Evolutionary conservation across 2,888 invertebrate genomes (phyloP), one percentile per base, ranked within the genome.

Genomic region (Psylliodes chrysocephalus): DNA sequence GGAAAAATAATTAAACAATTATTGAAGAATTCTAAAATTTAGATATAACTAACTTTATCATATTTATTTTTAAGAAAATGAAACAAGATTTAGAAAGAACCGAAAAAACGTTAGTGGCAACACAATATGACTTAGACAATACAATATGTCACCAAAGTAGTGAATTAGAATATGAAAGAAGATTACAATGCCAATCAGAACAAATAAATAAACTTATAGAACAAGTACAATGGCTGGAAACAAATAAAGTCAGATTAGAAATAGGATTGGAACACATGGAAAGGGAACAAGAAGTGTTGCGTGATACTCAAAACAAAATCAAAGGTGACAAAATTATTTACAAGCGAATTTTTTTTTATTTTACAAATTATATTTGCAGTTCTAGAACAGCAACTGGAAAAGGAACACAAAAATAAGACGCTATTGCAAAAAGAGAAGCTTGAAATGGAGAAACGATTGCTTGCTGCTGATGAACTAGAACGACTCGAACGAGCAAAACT

Each of bases 121-220:
- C 7, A 25, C 25, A 25, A 25, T 5, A 25, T 5, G 25, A 25
- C 4, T 25, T 25, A 5, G 25, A 25, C 7, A 4, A 25, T 4
- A 25, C 7, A 25, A 25, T 5, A 4, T 25, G 25, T 25, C 5
- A 25, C 7, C 25, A 25, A 7, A 90, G 94, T 73, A 88, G 89
- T 15, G 93, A 94, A 79, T 90, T 93, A 70, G 96, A 97, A 71
- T 86, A 95, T 66, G 96, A 97, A 81, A 86, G 93, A 40, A 90
- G 94, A 68, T 84, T 90, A 22, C 89, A 94, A 66, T 93, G 94
- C 78, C 93, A 93, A 83, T 96, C 97, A 79, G 97, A 97, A 79
- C 98, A 98, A 81, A 84, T 98, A 54, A 98, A 98, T 78, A 98
- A 98, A 79, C 87, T 96, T 78, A 96, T 96, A 1, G 96, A 95